Conservation (phyloP, 2,113 vertebrate genomes). For the Oophaga pumilio region DNA sequence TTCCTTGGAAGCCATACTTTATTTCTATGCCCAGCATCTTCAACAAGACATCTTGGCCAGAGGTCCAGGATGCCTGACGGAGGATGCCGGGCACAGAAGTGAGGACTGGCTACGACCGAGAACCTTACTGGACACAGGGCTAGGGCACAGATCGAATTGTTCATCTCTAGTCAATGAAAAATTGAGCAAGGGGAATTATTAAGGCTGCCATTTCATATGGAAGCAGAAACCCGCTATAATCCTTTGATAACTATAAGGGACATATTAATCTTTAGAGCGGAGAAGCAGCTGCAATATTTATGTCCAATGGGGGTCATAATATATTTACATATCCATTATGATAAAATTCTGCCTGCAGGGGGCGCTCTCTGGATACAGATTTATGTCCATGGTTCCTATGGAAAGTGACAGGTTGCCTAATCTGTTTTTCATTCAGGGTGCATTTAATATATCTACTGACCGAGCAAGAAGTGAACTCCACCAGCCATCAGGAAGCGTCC, state of each 20-base stretch:
- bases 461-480: slow-evolving; percentile 85
- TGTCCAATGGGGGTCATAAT: not conserved
- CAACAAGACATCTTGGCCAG: no score
- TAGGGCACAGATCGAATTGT: no score
- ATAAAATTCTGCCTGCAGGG: not conserved
- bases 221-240: not conserved
- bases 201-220: no score
- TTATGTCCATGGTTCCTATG: not conserved
- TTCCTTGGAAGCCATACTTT: no score
- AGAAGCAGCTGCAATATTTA: not conserved
- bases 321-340: not conserved
- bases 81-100: no score
- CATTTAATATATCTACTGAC: slow-evolving; percentile 69
- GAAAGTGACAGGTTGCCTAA: not conserved
- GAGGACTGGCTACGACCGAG: no score
- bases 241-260: not conserved
- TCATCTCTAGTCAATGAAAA: no score
- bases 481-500: slow-evolving; percentile 73
- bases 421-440: slow-evolving; percentile 58
- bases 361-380: not conserved
- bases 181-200: no score
- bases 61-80: no score
- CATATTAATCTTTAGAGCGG: not conserved
- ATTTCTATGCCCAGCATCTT: no score
- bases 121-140: no score